Evolutionary conservation across 2,797 vertebrate genomes (phyloP).

Genomic region (Mus minutoides): DNA sequence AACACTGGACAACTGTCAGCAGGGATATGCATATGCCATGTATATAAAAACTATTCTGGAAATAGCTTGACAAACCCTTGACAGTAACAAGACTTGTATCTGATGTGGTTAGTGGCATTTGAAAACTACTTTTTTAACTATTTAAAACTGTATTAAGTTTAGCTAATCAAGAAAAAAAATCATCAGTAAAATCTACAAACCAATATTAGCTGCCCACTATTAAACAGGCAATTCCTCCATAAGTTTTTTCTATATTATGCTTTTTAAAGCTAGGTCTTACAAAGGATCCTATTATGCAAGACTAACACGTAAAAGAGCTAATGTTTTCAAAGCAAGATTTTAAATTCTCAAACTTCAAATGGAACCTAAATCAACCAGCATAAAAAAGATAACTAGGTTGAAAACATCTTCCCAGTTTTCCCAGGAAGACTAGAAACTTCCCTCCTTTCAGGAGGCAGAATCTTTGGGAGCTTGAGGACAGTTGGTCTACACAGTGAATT

Average conservation of each 20-base stretch:
- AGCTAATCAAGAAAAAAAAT: background rate
- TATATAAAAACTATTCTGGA: slow-evolving; percentile 27
- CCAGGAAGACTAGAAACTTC: background rate
- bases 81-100: background rate
- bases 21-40: slow-evolving; percentile 17
- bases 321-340: slow-evolving; percentile 33
- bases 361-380: slow-evolving; percentile 27
- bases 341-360: slow-evolving; percentile 28
- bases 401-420: slow-evolving; percentile 18
- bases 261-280: slow-evolving; percentile 2
- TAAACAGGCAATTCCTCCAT: background rate
- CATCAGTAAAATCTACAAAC: slow-evolving; percentile 19
- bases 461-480: background rate
- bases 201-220: background rate
- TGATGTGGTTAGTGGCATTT: background rate
- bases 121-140: background rate
- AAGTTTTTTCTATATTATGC: background rate
- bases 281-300: slow-evolving; percentile 1
- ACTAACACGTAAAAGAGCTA: background rate
- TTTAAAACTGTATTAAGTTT: background rate
- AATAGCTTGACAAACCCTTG: slow-evolving; percentile 21
- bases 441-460: background rate
- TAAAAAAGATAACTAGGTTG: background rate
- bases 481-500: background rate
- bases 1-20: background rate